These are phyloP conservation scores for Drosophila buzzatii DNA, from an alignment of 2,888 invertebrate genomes.

Conservation along the genomic window DNA sequence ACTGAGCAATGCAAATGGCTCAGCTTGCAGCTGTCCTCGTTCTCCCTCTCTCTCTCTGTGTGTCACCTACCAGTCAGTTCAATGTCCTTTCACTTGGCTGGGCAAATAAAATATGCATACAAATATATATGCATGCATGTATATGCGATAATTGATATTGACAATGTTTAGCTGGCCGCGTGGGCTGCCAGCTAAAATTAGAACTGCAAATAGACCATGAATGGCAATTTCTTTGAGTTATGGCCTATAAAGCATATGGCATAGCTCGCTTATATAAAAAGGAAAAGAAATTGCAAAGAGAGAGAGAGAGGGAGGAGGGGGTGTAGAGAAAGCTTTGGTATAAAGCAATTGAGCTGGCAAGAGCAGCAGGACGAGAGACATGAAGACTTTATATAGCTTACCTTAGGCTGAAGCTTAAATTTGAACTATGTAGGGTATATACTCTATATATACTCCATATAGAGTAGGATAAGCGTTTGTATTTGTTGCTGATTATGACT, in stretches of 20 bases:
- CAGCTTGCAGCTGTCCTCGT: conserved; percentile 15
- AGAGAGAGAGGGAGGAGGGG: background rate
- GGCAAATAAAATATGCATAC: conserved; percentile 35
- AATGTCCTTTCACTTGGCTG: conserved; percentile 47
- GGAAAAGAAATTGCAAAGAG: background rate
- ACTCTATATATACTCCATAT: background rate
- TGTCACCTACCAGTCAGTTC: background rate
- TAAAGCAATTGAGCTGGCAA: no score
- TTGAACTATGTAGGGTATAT: background rate
- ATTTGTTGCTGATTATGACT: no score
- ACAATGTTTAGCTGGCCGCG: conserved; percentile 19
- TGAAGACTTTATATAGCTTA: background rate
- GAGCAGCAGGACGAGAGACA: background rate
- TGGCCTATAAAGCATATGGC: background rate
- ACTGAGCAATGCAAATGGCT: conserved; percentile 51
- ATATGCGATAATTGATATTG: conserved; percentile 60
- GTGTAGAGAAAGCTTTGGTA: no score
- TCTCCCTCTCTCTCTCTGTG: background rate
- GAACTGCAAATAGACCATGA: conserved; percentile 50
- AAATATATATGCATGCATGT: background rate
- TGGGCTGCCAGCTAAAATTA: conserved; percentile 42
- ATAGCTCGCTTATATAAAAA: background rate
- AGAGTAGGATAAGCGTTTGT: background rate
- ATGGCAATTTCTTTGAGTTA: background rate
- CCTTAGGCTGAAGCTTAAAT: background rate